Conservation (phyloP, 2,797 vertebrate genomes). For the Myioborus miniatus region DNA sequence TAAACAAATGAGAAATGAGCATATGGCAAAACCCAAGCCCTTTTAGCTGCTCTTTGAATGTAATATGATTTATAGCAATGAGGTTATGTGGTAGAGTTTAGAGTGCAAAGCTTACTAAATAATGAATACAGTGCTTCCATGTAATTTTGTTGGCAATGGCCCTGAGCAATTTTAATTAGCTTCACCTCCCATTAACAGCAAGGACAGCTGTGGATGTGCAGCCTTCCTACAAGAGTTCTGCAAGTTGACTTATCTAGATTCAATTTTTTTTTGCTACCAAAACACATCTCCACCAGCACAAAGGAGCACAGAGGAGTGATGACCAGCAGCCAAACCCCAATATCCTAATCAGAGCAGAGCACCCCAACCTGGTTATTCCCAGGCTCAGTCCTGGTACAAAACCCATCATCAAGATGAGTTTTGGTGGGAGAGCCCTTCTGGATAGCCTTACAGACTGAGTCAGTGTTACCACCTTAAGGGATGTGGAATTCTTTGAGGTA, state of each 20-base stretch:
- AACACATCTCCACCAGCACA: not conserved
- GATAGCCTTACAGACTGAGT: not conserved
- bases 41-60: slow-evolving; percentile 23
- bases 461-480: not conserved
- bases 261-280: not conserved
- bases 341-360: not conserved
- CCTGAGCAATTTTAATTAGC: slow-evolving; percentile 37
- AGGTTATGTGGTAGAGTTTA: slow-evolving; percentile 5
- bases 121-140: slow-evolving; percentile 12
- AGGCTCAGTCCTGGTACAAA: not conserved
- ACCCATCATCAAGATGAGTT: not conserved
- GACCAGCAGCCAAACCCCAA: not conserved
- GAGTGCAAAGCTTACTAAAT: slow-evolving; percentile 35
- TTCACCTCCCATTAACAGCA: slow-evolving; percentile 32
- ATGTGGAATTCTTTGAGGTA: not conserved
- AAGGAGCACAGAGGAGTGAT: not conserved
- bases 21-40: not conserved
- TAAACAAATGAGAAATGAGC: slow-evolving; percentile 33
- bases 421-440: not conserved
- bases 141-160: slow-evolving; percentile 37
- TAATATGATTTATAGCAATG: not conserved
- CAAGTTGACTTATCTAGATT: not conserved
- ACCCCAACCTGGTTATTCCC: not conserved
- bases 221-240: not conserved
- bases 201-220: not conserved